Conservation (phyloP, 2,113 vertebrate species). For the Tachycineta bicolor region DNA sequence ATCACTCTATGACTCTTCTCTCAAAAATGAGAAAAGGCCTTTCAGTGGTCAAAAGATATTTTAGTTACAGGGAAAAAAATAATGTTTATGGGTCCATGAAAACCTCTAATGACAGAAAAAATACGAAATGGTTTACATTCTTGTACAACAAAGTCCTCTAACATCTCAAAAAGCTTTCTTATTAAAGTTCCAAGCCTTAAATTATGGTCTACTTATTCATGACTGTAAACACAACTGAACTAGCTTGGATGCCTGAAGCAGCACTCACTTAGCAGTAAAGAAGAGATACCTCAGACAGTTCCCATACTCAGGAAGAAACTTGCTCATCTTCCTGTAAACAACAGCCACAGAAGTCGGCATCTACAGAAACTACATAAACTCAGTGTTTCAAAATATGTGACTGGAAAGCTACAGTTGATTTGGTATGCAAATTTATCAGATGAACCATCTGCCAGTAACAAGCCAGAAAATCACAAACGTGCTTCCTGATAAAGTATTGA, state of each 20-base stretch:
- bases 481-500: not conserved
- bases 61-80: not conserved
- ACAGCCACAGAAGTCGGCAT: not conserved
- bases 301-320: not conserved
- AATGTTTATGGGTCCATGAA: not conserved
- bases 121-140: not conserved
- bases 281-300: not conserved
- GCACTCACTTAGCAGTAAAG: not conserved
- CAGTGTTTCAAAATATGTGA: not conserved
- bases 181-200: not conserved
- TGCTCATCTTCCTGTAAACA: not conserved
- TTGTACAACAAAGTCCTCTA: not conserved
- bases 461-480: rapidly evolving
- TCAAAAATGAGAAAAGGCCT: not conserved
- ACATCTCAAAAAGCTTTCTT: not conserved
- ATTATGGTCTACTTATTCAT: not conserved
- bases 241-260: not conserved
- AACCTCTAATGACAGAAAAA: not conserved
- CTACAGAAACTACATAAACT: not conserved
- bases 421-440: not conserved
- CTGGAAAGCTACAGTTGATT: not conserved
- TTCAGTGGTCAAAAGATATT: not conserved
- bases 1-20: not conserved
- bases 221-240: not conserved
- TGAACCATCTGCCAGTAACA: not conserved